Conservation (phyloP, 2,113 vertebrate species). For the Ifrita kowaldi region DNA sequence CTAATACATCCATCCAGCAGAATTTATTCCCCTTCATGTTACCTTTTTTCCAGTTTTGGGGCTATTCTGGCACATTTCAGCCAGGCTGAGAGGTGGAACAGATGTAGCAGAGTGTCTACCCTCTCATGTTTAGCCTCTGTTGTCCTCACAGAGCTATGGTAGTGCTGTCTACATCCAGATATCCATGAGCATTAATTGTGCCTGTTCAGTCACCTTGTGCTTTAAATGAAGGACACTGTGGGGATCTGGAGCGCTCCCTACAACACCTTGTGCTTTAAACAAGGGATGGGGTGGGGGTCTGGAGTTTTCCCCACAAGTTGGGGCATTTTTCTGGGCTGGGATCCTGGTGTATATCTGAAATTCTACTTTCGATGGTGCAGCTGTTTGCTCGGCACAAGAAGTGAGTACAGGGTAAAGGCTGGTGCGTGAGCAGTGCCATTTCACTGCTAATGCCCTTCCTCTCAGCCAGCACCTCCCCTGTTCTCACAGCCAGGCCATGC, state of each 20-base stretch:
- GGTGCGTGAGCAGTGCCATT: not conserved
- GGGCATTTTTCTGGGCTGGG: not conserved
- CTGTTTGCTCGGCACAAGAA: not conserved
- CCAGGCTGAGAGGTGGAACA: not conserved
- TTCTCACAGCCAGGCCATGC: not conserved
- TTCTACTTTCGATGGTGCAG: not conserved
- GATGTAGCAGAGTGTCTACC: not conserved
- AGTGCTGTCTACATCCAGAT: not conserved
- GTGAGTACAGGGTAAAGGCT: not conserved
- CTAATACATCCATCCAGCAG: not conserved
- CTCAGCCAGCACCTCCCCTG: not conserved
- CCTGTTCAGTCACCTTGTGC: not conserved
- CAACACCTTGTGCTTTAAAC: not conserved
- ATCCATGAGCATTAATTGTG: not conserved
- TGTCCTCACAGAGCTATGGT: not conserved
- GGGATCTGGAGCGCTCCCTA: not conserved
- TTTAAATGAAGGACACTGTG: not conserved
- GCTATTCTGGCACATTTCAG: rapidly evolving
- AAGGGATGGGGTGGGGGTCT: not conserved
- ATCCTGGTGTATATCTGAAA: not conserved
- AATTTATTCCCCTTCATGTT: not conserved
- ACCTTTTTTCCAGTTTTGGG: not conserved
- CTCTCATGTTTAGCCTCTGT: not conserved
- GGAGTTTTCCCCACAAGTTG: not conserved
- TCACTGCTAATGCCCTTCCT: not conserved